phyloP scores from a whole-genome alignment of 2,888 invertebrate species.

The Agrochola macilenta region DNA sequence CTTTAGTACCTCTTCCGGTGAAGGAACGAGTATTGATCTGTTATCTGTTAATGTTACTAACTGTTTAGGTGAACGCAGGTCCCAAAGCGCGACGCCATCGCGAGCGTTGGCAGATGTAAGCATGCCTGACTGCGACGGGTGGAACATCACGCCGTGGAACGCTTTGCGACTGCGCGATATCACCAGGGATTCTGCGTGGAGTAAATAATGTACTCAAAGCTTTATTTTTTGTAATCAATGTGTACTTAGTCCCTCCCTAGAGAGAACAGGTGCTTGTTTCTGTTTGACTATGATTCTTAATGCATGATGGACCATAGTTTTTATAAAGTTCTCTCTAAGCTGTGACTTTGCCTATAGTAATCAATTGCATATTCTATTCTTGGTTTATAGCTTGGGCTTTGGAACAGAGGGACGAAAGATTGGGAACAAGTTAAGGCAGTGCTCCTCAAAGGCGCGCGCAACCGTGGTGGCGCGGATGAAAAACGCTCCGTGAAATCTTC shows the following conservation, averaged over 20 bases:
- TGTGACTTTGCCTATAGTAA: neutral
- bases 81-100: slow-evolving; percentile 97
- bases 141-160: slow-evolving; percentile 99
- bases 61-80: slow-evolving; percentile 95
- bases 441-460: neutral
- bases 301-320: neutral
- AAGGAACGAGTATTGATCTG: neutral
- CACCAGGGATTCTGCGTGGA: slow-evolving; percentile 88
- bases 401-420: neutral
- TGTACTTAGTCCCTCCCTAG: neutral
- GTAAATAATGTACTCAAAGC: slow-evolving; percentile 15
- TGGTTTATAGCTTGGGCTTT: neutral
- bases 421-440: neutral
- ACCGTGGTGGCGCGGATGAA: neutral
- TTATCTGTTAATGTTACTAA: slow-evolving; percentile 83
- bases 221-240: neutral
- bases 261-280: neutral
- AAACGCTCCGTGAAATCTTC: neutral
- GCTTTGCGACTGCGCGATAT: slow-evolving; percentile 90
- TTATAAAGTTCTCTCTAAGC: neutral
- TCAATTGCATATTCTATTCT: neutral
- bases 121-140: slow-evolving; percentile 95
- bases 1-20: neutral
- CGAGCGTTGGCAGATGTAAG: slow-evolving; percentile 97
- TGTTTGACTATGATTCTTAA: neutral